Evolutionary conservation across 23 tunicate species (phyloP).

Genomic region (Halocynthia aurantium): DNA sequence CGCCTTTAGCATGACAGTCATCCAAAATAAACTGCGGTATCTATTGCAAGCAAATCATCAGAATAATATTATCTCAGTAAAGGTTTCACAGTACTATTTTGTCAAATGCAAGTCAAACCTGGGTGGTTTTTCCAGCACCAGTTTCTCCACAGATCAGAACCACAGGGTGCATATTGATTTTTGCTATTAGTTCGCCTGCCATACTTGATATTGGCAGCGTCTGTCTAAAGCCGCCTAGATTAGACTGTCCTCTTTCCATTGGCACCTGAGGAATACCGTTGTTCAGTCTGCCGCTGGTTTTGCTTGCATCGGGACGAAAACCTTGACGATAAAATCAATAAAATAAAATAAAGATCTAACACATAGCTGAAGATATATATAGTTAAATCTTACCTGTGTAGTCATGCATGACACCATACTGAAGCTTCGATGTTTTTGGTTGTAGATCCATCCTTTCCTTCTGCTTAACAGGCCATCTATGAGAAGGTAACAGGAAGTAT

Average conservation of each 20-base stretch:
- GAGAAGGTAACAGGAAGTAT: not conserved
- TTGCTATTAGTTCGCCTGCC: constrained; percentile 36
- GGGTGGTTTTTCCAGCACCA: constrained; percentile 87
- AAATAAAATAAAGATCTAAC: not conserved
- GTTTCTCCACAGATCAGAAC: constrained; percentile 67
- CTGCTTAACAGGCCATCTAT: constrained; percentile 78
- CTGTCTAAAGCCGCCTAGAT: constrained; percentile 49
- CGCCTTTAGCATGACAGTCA: constrained; percentile 56
- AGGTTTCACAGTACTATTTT: not conserved
- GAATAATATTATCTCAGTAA: not conserved
- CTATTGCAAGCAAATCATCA: constrained; percentile 15
- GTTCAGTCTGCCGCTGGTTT: constrained; percentile 85
- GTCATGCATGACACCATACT: not conserved
- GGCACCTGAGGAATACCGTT: constrained; percentile 96
- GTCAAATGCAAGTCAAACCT: constrained; percentile 26
- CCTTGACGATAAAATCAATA: constrained; percentile 8
- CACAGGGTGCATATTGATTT: constrained; percentile 47
- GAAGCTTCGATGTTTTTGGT: constrained; percentile 31
- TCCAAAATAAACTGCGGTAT: constrained; percentile 93
- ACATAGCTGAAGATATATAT: not conserved
- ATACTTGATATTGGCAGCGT: constrained; percentile 45
- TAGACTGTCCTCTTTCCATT: constrained; percentile 30
- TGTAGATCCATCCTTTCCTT: constrained; percentile 79
- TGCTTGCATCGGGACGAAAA: constrained; percentile 64
- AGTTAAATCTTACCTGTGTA: not conserved